A percentile compares a stretch with the other conserved stretches of the same genome.
phyloP scores from a whole-genome alignment of 2,113 vertebrate genomes.

The Numenius arquata region DNA sequence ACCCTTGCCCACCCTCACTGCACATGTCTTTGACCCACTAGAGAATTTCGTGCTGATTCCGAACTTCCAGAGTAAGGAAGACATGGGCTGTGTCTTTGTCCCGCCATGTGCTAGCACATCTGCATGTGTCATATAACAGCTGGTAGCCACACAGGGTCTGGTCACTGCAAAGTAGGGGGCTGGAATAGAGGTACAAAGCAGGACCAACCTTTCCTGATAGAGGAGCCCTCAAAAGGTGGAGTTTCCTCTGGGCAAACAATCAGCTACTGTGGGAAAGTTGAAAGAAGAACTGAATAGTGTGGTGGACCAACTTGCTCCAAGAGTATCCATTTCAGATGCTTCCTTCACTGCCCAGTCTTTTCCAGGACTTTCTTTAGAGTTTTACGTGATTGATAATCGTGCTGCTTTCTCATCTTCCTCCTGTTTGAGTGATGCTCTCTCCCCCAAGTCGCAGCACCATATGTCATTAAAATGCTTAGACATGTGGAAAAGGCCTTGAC shows the following conservation, averaged over 20 bases:
- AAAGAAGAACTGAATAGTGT: background rate
- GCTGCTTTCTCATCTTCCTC: background rate
- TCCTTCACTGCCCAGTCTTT: background rate
- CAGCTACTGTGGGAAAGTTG: background rate
- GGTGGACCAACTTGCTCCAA: background rate
- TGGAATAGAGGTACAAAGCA: background rate
- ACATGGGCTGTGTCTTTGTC: background rate
- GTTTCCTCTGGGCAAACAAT: slow-evolving; percentile 10
- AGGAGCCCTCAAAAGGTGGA: background rate
- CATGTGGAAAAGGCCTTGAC: slow-evolving; percentile 78
- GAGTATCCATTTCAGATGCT: background rate
- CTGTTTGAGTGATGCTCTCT: slow-evolving; percentile 19
- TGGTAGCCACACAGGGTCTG: background rate
- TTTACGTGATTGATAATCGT: background rate
- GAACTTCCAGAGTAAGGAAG: background rate
- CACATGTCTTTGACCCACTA: background rate
- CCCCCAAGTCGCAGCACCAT: slow-evolving; percentile 67
- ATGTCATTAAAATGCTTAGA: slow-evolving; percentile 82
- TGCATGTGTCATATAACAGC: background rate
- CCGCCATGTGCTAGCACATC: background rate
- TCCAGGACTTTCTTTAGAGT: background rate
- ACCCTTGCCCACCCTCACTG: background rate
- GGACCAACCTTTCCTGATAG: background rate
- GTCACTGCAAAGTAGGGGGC: background rate
- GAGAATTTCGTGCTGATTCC: background rate